phyloP scores from a whole-genome alignment of 2,113 vertebrate species.

The Dromiciops gliroides region DNA sequence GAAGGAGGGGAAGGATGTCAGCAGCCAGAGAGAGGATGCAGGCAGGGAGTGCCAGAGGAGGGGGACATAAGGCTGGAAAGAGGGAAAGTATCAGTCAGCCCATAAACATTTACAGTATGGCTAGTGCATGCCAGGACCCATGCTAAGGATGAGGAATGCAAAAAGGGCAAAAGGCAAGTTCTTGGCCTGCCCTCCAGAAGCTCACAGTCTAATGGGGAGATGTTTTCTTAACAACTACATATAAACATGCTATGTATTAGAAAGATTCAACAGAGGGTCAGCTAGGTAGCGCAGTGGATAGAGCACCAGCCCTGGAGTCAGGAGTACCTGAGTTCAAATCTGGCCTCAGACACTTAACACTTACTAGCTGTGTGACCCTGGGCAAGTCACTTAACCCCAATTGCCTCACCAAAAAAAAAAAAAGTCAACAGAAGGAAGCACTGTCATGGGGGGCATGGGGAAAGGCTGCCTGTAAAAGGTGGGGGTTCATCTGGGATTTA shows the following conservation, averaged over 20 bases:
- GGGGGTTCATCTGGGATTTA: not conserved
- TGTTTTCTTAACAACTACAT: too few relatives aligned
- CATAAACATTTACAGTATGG: not conserved
- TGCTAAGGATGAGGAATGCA: too few relatives aligned
- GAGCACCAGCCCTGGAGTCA: too few relatives aligned
- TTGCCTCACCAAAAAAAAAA: too few relatives aligned
- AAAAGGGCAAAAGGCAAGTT: not conserved
- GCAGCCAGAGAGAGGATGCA: not conserved
- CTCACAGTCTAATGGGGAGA: not conserved
- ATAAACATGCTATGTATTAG: not conserved
- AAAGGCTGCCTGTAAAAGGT: not conserved
- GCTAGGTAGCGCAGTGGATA: too few relatives aligned
- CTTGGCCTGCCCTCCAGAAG: not conserved
- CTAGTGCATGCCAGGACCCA: not conserved
- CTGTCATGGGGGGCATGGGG: not conserved
- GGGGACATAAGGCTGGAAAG: too few relatives aligned
- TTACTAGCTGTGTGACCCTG: too few relatives aligned
- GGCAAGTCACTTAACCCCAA: too few relatives aligned
- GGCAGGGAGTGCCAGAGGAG: not conserved
- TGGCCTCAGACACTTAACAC: too few relatives aligned
- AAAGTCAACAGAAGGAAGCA: too few relatives aligned
- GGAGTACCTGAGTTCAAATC: too few relatives aligned
- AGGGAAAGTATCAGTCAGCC: not conserved
- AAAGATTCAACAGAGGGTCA: not conserved
- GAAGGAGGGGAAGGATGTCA: not conserved